Evolutionary conservation across 2,797 vertebrate genomes (phyloP).

Genomic region (Hydrocynus forskahlii): DNA sequence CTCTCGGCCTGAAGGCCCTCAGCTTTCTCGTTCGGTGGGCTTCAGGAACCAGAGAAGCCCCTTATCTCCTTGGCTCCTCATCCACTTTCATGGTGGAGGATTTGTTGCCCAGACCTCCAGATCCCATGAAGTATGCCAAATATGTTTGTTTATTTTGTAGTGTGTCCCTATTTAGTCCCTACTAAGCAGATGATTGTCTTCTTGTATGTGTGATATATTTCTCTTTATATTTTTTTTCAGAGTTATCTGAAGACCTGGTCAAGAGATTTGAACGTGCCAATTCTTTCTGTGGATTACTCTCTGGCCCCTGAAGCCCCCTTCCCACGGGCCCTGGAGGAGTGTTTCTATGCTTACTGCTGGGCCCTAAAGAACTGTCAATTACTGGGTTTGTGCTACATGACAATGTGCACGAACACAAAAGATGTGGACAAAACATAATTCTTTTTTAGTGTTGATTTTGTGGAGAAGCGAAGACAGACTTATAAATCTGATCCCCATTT

Average conservation of each 20-base stretch:
- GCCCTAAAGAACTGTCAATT: constrained; percentile 79
- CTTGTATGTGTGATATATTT: not conserved
- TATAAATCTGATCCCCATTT: not conserved
- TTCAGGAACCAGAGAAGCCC: constrained; percentile 72
- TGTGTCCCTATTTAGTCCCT: not conserved
- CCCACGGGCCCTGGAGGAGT: constrained; percentile 81
- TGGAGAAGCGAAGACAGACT: no score
- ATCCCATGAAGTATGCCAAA: constrained; percentile 76
- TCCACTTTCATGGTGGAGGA: constrained; percentile 82
- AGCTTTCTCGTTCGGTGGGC: constrained; percentile 70
- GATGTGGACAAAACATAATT: not conserved
- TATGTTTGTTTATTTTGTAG: not conserved
- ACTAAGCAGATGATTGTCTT: not conserved
- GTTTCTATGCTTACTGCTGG: constrained; percentile 84
- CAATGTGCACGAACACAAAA: constrained; percentile 5
- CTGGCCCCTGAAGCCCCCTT: constrained; percentile 81
- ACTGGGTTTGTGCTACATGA: constrained; percentile 68
- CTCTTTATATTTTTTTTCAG: constrained; percentile 53
- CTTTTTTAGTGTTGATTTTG: not conserved
- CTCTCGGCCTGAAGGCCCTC: constrained; percentile 69
- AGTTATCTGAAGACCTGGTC: constrained; percentile 80
- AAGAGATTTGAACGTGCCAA: constrained; percentile 71
- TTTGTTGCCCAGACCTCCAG: constrained; percentile 82
- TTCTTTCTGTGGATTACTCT: constrained; percentile 82
- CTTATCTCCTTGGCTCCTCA: constrained; percentile 75